These are phyloP conservation scores for Neosalanx taihuensis DNA, from an alignment of 2,797 vertebrate genomes.

Conservation along the genomic window DNA sequence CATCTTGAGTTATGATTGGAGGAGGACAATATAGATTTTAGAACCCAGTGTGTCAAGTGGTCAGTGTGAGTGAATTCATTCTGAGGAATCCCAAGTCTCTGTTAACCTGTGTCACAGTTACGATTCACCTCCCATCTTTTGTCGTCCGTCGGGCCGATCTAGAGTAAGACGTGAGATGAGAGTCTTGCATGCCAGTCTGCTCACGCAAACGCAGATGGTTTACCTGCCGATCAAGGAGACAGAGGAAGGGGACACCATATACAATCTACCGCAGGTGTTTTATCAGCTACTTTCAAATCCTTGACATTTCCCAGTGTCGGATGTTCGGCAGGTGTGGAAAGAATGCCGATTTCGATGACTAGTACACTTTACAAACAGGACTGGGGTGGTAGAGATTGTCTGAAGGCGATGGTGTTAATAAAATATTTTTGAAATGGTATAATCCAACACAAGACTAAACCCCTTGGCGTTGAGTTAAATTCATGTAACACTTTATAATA, in stretches of 20 bases:
- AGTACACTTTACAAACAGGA: slow-evolving; percentile 51
- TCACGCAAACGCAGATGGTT: neutral
- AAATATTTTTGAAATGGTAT: slow-evolving; percentile 69
- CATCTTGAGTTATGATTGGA: neutral
- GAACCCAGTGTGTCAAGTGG: neutral
- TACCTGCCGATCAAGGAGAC: neutral
- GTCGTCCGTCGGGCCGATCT: neutral
- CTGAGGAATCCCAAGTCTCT: neutral
- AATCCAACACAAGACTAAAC: slow-evolving; percentile 2
- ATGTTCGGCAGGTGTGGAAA: slow-evolving; percentile 19
- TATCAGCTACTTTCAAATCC: neutral
- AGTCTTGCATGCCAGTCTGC: neutral
- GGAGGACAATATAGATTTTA: neutral
- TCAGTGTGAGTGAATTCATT: neutral
- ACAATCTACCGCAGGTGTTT: neutral
- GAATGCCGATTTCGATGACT: slow-evolving; percentile 44
- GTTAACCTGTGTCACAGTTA: neutral
- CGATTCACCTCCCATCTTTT: neutral
- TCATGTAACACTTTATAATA: too few species aligned
- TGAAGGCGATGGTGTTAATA: slow-evolving; percentile 58
- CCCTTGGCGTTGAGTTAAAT: neutral
- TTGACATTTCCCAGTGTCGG: neutral
- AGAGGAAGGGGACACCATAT: too few species aligned
- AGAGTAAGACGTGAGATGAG: neutral
- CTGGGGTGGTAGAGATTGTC: slow-evolving; percentile 47